Evolutionary conservation across 2,888 invertebrate species (phyloP), one percentile per base, ranked within the genome.

Genomic region (Sisyra nigra): DNA sequence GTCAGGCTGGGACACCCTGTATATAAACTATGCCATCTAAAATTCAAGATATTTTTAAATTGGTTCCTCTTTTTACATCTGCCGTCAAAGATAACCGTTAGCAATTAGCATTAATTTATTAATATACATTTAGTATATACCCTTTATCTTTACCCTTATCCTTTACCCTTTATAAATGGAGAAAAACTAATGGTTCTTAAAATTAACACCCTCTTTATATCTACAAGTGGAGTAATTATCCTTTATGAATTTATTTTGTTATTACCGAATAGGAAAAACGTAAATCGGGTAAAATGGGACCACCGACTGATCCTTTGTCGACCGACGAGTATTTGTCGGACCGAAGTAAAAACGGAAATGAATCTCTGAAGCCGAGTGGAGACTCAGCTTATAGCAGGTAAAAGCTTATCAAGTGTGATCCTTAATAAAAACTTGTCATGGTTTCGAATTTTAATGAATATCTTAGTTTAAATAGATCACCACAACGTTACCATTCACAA

Each of bases 341-440:
- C 48, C 66, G 55, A 10, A 65, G 59, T 48, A 65, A 62, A 41
- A 65, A 61, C 53, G 24, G 24, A 24, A 24, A 24, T 7, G 24
- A 24, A 24, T 24, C 24, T 24, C 24, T 24, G 7, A 67, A 67
- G 49, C 53, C 65, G 35, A 65, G 66, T 48, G 70, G 74, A 19
- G 86, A 86, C 62, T 86, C 86, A 19, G 86, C 86, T 43, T 86
- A 86, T 65, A 83, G 83, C 73, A 86, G 86, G 86, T 86, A 67
- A 68, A 63, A 64, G 65, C 59, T 47, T 47, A 24, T 34, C 3
- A 3, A 34, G 9, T 34, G 8, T 15, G n/a, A n/a, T 8, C 15
- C 15, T 11, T 14, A 34, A 2, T 2, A 8, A 34, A 3, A 11
- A 11, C 2, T 34, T 3, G 15, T 11, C 2, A 7, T n/a, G 11